Conservation (phyloP, 2,113 vertebrate genomes). For the Heloderma charlesbogerti region DNA sequence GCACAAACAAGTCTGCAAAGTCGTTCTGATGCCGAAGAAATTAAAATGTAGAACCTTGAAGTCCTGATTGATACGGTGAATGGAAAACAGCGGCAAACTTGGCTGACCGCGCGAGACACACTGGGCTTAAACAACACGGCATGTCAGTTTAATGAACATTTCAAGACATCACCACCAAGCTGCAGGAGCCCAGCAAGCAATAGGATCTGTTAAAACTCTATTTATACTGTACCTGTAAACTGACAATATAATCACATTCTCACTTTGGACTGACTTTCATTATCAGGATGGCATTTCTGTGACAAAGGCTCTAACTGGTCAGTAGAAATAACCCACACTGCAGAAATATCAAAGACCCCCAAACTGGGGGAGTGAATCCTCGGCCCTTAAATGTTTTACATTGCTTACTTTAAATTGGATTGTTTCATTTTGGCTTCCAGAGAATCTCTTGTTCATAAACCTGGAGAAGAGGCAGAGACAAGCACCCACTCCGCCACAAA, state of each 20-base stretch:
- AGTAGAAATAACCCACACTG: constrained; percentile 20
- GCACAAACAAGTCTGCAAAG: constrained; percentile 30
- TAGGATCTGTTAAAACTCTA: constrained; percentile 40
- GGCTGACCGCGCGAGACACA: constrained; percentile 50
- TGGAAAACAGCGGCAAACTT: constrained; percentile 47
- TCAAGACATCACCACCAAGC: constrained; percentile 50
- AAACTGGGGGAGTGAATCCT: not conserved
- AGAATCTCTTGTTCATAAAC: not conserved
- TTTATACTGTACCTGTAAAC: constrained; percentile 57
- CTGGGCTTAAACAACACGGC: constrained; percentile 61
- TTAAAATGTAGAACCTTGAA: constrained; percentile 61
- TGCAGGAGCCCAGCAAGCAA: constrained; percentile 52
- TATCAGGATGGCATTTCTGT: not conserved
- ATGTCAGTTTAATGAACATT: constrained; percentile 63
- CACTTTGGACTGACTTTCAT: constrained; percentile 41
- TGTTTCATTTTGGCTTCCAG: constrained; percentile 30
- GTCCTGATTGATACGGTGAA: constrained; percentile 60
- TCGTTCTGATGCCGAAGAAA: constrained; percentile 54
- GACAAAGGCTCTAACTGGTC: constrained; percentile 22
- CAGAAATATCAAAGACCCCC: constrained; percentile 7
- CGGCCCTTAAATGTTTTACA: not conserved
- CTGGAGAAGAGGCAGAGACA: constrained; percentile 27
- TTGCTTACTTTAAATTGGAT: constrained; percentile 38
- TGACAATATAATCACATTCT: constrained; percentile 52
- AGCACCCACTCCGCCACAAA: not conserved